A percentile compares a stretch with the other conserved stretches of the same genome.
Conservation (phyloP, 2,888 invertebrate genomes). For the Tenodera sinensis region DNA sequence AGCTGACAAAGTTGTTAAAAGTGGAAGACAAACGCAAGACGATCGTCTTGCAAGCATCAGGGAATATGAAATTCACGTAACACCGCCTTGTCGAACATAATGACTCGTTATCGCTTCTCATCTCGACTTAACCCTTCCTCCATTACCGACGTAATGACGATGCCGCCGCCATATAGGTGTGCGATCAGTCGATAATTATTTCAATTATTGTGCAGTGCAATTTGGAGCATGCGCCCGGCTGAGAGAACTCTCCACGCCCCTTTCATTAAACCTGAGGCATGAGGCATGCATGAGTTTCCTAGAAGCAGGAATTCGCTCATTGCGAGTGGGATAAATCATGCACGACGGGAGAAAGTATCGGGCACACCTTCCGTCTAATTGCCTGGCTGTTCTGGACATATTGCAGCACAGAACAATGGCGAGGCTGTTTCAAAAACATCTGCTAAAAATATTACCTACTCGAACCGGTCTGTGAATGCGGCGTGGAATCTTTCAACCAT, state of each 20-base stretch:
- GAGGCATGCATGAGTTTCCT: background rate
- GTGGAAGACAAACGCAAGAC: background rate
- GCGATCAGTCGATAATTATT: background rate
- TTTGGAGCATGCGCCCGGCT: background rate
- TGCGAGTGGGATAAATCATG: background rate
- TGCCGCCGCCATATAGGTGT: too few relatives aligned
- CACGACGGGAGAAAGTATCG: background rate
- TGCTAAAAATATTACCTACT: too few relatives aligned
- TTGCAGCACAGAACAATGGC: background rate
- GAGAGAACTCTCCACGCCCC: background rate
- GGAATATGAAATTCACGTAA: background rate
- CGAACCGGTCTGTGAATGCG: too few relatives aligned
- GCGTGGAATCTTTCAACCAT: too few relatives aligned
- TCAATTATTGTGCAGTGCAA: background rate
- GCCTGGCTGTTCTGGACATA: background rate
- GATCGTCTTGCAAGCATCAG: background rate
- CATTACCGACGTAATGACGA: background rate
- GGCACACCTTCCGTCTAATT: background rate
- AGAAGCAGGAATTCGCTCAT: background rate
- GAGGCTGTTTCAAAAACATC: too few relatives aligned
- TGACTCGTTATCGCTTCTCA: background rate
- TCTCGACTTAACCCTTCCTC: background rate
- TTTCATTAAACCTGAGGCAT: background rate
- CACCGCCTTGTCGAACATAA: background rate
- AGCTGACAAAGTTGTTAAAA: too few relatives aligned